Evolutionary conservation across 1,140 invertebrate genomes (phyloP).

Genomic region (Macrosteles quadrilineatus): DNA sequence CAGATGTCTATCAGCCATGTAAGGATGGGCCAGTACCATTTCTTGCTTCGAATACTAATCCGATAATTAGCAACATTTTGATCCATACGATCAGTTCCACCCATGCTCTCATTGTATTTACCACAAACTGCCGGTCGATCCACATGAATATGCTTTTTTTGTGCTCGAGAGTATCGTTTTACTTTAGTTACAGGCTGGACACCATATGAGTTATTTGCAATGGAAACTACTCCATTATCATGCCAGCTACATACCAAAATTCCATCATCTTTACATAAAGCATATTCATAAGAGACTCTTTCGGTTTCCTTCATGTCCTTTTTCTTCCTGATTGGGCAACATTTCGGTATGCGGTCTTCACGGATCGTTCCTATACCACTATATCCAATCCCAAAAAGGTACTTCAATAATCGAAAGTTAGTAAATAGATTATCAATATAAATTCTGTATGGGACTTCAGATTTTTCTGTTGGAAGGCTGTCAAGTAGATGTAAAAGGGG

Average conservation of each 20-base stretch:
- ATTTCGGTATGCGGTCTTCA: slow-evolving; percentile 39
- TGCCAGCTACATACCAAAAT: slow-evolving; percentile 25
- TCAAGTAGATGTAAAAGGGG: slow-evolving; percentile 40
- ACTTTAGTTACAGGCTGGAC: slow-evolving; percentile 15
- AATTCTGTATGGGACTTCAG: slow-evolving; percentile 34
- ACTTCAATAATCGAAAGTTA: slow-evolving; percentile 37
- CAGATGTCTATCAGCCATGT: too few species aligned
- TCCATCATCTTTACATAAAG: slow-evolving; percentile 7
- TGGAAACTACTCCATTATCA: slow-evolving; percentile 25
- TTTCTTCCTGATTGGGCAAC: slow-evolving; percentile 33
- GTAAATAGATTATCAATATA: slow-evolving; percentile 46
- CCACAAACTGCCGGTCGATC: neutral
- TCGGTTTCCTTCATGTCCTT: slow-evolving; percentile 32
- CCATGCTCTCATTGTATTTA: neutral
- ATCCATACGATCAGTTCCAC: neutral
- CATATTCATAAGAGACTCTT: slow-evolving; percentile 23
- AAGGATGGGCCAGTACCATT: too few species aligned
- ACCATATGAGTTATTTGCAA: slow-evolving; percentile 25
- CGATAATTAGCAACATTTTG: too few species aligned
- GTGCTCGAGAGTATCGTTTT: neutral
- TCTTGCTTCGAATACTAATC: too few species aligned
- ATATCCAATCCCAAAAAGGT: slow-evolving; percentile 36
- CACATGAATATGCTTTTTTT: neutral
- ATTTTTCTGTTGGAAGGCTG: slow-evolving; percentile 34
- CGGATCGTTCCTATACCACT: slow-evolving; percentile 40